Evolutionary conservation across 2,113 vertebrate genomes (phyloP).

Genomic region (Glareola pratincola): DNA sequence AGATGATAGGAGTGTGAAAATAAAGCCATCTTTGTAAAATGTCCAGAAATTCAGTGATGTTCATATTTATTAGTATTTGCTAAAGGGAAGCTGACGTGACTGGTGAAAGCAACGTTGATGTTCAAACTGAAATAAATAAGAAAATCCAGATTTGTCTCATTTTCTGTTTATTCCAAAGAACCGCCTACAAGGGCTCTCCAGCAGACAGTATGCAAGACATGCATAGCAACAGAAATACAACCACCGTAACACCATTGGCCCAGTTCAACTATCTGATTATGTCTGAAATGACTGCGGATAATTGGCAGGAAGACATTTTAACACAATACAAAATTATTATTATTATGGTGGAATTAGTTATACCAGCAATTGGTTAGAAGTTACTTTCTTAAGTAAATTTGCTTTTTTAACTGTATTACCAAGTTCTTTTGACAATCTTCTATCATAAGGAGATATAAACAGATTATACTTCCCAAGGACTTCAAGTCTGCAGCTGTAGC

Average conservation of each 20-base stretch:
- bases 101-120: accelerated
- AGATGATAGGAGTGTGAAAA: not conserved
- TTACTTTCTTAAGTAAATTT: not conserved
- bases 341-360: not conserved
- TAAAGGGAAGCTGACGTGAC: not conserved
- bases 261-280: not conserved
- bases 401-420: not conserved
- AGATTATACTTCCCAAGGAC: not conserved
- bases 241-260: not conserved
- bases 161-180: not conserved
- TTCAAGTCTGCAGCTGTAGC: not conserved
- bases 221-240: slow-evolving; percentile 38
- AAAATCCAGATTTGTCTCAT: not conserved
- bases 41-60: not conserved
- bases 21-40: not conserved
- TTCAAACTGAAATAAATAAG: not conserved
- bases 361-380: not conserved
- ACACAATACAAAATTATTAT: not conserved
- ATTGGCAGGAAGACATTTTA: not conserved
- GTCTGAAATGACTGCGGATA: not conserved
- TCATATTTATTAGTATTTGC: not conserved
- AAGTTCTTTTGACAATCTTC: not conserved
- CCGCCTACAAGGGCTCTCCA: not conserved
- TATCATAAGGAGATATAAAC: not conserved
- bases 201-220: not conserved